phyloP scores from a whole-genome alignment of 1,140 invertebrate genomes.

The Thaumatotibia leucotreta region DNA sequence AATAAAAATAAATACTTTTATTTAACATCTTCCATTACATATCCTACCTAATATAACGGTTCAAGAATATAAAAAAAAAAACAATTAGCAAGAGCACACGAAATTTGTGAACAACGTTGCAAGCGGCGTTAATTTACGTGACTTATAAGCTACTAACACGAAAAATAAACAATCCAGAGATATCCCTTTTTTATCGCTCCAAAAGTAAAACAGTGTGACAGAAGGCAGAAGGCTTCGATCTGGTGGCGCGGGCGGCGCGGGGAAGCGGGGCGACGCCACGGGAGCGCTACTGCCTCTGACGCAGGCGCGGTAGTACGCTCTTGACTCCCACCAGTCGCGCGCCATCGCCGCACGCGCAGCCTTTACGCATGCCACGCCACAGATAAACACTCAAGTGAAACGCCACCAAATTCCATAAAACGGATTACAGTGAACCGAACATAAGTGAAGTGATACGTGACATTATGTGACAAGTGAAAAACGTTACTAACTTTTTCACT shows the following conservation, averaged over 20 bases:
- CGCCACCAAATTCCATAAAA: conserved; percentile 30
- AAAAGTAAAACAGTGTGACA: conserved; percentile 59
- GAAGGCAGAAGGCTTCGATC: conserved; percentile 46
- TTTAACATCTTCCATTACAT: not conserved
- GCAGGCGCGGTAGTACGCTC: conserved; percentile 63
- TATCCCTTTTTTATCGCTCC: conserved; percentile 70
- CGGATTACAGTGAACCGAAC: conserved; percentile 64
- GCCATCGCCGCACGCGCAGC: conserved; percentile 56
- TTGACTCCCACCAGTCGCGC: conserved; percentile 58
- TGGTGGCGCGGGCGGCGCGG: conserved; percentile 23
- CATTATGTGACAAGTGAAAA: conserved; percentile 21
- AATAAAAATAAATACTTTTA: conserved; percentile 16
- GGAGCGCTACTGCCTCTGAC: conserved; percentile 70
- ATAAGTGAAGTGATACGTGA: conserved; percentile 26
- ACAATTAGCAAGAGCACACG: not conserved
- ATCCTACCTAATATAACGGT: not conserved
- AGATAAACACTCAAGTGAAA: conserved; percentile 34
- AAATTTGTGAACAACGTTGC: not conserved
- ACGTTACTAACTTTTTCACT: conserved; percentile 40
- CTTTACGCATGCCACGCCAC: conserved; percentile 33
- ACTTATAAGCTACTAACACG: conserved; percentile 71
- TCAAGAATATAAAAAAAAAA: not conserved
- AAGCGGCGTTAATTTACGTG: conserved; percentile 59
- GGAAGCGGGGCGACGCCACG: conserved; percentile 38
- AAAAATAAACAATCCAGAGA: conserved; percentile 70